Base-by-base conservation (phyloP, 2,797 vertebrate genomes). In the Phalanger gymnotis region DNA sequence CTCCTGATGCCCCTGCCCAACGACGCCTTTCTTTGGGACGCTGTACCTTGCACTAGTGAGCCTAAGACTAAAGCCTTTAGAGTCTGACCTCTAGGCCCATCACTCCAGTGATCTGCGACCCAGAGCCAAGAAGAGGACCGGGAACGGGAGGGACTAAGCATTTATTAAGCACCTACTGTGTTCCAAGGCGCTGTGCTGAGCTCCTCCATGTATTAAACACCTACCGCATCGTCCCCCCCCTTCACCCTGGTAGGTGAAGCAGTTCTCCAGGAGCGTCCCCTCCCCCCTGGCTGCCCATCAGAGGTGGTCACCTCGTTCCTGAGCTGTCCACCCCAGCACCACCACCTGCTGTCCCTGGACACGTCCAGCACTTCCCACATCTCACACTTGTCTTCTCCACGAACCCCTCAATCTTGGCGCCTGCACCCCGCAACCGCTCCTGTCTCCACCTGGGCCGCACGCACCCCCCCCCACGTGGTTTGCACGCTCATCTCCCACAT, bases 41-140 rank as follows among this genome's bases (percentile, higher is more conserved):
- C n/a, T n/a, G n/a, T n/a, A n/a, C n/a, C n/a, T n/a, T n/a, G 31
- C 13, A 1, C 30, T 0, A 14, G 3, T 34, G 4, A 34, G 27
- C 2, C 56, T 54, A 54, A 54, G 54, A 16, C 54, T 19, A 54
- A 54, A 54, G 27, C 7, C 56, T 57, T 57, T 57, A 28, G 56
- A 57, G 56, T 57, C 0, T 1, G 31, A 61, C 5, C 28, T n/a
- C 12, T 13, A 34, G 58, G 31, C 5, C 13, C 4, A 31, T 34
- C 31, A 14, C 31, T 34, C 31, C 12, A 13, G 30, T 12, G 30
- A 4, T 13, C 57, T 9, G 51, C 2, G 81, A 51, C 19, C 19
- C n/a, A 4, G 47, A 52, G 87, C 6, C 47, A 9, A 51, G 47
- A 90, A 51, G 47, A 90, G 22, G 2, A 10, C 47, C 3, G 47